Evolutionary conservation across 2,888 invertebrate species (phyloP).

Genomic region (Seira ritae): DNA sequence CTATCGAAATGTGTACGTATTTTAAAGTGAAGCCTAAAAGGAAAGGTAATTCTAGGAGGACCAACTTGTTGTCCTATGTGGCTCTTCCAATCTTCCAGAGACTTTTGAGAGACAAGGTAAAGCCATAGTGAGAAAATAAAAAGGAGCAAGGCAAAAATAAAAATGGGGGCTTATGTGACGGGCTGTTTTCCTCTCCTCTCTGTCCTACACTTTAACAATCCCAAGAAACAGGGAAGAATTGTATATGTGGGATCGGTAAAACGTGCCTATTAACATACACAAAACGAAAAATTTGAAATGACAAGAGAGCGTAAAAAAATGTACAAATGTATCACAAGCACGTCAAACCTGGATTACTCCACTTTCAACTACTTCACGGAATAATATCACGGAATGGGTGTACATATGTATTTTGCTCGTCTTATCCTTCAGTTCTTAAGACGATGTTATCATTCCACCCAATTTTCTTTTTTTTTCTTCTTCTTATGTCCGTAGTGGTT

Average conservation of each 20-base stretch:
- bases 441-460: not conserved
- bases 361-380: slow-evolving; percentile 22
- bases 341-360: slow-evolving; percentile 42
- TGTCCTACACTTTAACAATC: no score
- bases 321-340: not conserved
- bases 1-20: not conserved
- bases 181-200: not conserved
- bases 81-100: not conserved
- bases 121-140: slow-evolving; percentile 8
- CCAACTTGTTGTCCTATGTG: slow-evolving; percentile 13
- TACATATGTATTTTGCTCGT: not conserved
- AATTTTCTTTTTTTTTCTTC: not conserved
- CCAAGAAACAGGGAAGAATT: no score
- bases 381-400: not conserved
- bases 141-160: not conserved
- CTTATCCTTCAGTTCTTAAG: not conserved
- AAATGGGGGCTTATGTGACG: slow-evolving; percentile 8
- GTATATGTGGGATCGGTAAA: no score
- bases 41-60: not conserved
- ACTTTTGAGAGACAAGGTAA: not conserved
- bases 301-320: not conserved
- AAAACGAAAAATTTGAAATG: no score
- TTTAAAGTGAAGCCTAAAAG: not conserved
- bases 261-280: no score
- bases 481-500: not conserved